Evolutionary conservation across 2,113 vertebrate species (phyloP), one percentile per base, ranked within the genome.

Genomic region (human): DNA sequence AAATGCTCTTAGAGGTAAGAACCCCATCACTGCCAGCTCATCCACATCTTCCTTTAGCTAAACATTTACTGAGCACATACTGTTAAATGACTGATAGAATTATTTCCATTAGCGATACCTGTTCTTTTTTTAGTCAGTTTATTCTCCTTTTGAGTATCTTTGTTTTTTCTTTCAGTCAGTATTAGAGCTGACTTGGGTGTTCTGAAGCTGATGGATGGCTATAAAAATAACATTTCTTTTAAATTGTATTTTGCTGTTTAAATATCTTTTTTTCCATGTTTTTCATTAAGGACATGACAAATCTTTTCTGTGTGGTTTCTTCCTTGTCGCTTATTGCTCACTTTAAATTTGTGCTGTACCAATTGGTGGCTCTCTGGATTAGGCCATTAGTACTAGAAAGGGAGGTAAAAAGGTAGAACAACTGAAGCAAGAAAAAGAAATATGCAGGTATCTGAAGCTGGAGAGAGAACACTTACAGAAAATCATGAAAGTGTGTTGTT

Each of bases 101-200:
- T 55, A 40, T 11, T 48, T 93, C 78, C 8, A 18, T 87, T 25
- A 1, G 5, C 27, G 45, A 17, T 17, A 20, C 38, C n/a, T 52
- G 10, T 70, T 50, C 32, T 70, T 32, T 76, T 83, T 18, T 11
- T 5, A 8, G 16, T 79, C 43, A 23, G 4, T 66, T 14, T 90
- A 68, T 68, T 97, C 68, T 76, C 81, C 92, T 76, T 90, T 70
- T 35, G 91, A 97, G 87, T 64, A 84, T 88, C 64, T 70, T 92
- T 25, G 0, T 89, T 96, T 97, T 94, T 87, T 38, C 84, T 97
- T 1, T 94, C 90, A 2, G 18, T n/a, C 66, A 32, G 20, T 75
- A 40, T 90, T 10, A 0, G 43, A 43, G 52, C 38, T 35, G 8
- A 59, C 27, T 12, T 70, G 32, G 9, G 13, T 79, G 17, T 79